A percentile compares a stretch with the other conserved stretches of the same genome.
Conservation (phyloP, 2,797 vertebrate genomes). For the Danio albolineatus region DNA sequence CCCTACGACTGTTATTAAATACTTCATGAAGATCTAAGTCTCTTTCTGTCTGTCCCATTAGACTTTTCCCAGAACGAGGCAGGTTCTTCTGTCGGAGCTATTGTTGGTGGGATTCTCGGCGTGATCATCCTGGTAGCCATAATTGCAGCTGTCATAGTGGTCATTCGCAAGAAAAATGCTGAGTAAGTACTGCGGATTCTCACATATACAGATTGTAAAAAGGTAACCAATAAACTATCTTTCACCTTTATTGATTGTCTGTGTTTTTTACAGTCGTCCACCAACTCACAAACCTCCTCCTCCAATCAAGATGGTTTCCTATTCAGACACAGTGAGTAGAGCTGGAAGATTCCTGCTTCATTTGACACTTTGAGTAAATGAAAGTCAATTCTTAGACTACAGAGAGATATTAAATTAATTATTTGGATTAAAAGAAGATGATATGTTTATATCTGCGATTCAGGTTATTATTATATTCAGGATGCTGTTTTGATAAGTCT, state of each 20-base stretch:
- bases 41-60: conserved; percentile 49
- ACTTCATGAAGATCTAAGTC: neutral
- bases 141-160: conserved; percentile 70
- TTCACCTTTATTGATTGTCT: neutral
- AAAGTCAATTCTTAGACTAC: neutral
- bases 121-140: conserved; percentile 74
- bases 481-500: too few species aligned
- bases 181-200: conserved; percentile 73
- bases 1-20: neutral
- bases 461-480: too few species aligned
- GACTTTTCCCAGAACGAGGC: conserved; percentile 63
- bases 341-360: neutral
- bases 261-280: conserved; percentile 72
- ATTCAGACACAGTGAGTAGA: conserved; percentile 70
- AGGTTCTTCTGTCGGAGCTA: conserved; percentile 69
- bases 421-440: too few species aligned
- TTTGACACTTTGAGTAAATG: neutral
- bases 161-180: conserved; percentile 68
- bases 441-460: too few species aligned
- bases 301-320: conserved; percentile 69
- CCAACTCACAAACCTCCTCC: conserved; percentile 82
- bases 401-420: too few species aligned
- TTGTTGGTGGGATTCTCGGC: conserved; percentile 78
- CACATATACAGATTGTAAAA: neutral
- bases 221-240: neutral